Evolutionary conservation across 2,113 vertebrate genomes (phyloP).

Genomic region (Bubalus kerabau): DNA sequence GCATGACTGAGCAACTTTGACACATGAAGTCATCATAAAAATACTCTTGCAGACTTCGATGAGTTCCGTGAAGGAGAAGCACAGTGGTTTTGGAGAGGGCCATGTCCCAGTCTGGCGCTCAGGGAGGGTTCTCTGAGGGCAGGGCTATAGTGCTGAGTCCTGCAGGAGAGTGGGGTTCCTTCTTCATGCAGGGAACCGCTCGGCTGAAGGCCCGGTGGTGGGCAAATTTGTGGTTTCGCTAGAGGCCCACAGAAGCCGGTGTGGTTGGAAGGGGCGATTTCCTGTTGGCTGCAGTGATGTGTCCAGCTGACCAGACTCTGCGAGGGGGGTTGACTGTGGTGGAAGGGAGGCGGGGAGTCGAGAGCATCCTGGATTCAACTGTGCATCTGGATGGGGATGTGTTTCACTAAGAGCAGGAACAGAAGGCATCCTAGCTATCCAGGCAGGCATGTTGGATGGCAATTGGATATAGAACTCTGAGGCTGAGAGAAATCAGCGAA

Average conservation of each 20-base stretch:
- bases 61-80: too few relatives aligned
- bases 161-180: background rate
- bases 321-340: background rate
- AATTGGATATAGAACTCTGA: background rate
- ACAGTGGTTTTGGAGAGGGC: background rate
- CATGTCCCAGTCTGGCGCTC: background rate
- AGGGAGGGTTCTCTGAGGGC: background rate
- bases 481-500: background rate
- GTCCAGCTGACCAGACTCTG: background rate
- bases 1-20: background rate
- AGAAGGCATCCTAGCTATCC: background rate
- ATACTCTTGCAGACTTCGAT: background rate
- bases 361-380: background rate
- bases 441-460: background rate
- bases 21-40: background rate
- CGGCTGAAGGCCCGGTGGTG: background rate
- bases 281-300: background rate
- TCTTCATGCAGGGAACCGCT: too few relatives aligned
- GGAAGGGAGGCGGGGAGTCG: background rate
- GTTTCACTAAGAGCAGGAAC: background rate
- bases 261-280: background rate
- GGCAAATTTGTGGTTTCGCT: background rate
- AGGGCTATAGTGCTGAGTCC: rapidly evolving
- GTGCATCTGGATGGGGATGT: background rate
- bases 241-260: background rate